These are phyloP conservation scores for Hirundichthys speculiger DNA, from an alignment of 2,113 vertebrate species.

Conservation along the genomic window DNA sequence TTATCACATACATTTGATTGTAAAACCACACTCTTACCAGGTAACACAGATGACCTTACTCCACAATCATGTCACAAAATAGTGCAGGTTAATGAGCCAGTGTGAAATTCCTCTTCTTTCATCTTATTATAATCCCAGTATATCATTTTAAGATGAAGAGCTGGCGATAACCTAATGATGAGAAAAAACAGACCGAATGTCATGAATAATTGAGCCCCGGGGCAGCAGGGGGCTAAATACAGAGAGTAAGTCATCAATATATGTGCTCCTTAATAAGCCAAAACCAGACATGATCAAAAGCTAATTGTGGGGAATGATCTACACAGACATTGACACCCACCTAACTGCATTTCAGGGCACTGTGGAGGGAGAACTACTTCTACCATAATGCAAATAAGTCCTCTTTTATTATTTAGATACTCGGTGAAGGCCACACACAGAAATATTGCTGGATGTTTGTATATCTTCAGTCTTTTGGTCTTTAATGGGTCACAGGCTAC, in stretches of 20 bases:
- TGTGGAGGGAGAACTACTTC: neutral
- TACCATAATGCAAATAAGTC: constrained; percentile 11
- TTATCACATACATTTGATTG: neutral
- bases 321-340: constrained; percentile 16
- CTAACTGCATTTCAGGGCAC: constrained; percentile 9
- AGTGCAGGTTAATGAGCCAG: constrained; percentile 10
- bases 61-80: constrained; percentile 14
- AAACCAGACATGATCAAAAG: constrained; percentile 35
- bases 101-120: constrained; percentile 15
- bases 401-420: neutral
- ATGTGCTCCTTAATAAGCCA: constrained; percentile 30
- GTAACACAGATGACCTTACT: neutral
- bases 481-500: neutral
- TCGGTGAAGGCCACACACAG: neutral
- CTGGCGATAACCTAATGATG: constrained; percentile 25
- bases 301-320: constrained; percentile 34
- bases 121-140: constrained; percentile 17
- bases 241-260: constrained; percentile 45
- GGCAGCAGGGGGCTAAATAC: constrained; percentile 34
- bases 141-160: constrained; percentile 30
- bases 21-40: neutral
- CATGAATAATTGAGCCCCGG: constrained; percentile 45
- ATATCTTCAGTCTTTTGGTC: neutral
- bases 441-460: neutral
- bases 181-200: constrained; percentile 30